A percentile compares a stretch with the other conserved stretches of the same genome.
Conservation (phyloP, 2,113 vertebrate species). For the Microcebus jonahi region DNA sequence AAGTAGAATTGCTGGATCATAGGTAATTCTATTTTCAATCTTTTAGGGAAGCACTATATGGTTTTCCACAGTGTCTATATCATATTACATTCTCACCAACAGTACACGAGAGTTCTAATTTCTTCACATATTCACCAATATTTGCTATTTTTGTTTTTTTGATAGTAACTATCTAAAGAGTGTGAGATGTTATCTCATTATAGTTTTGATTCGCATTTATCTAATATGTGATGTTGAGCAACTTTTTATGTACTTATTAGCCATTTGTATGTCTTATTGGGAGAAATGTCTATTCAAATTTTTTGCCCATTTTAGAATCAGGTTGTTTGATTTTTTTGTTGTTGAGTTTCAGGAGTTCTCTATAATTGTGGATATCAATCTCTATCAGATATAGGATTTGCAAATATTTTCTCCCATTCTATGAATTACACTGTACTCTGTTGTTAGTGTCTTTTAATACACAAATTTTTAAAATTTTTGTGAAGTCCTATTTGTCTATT, state of each 20-base stretch:
- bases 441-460: background rate
- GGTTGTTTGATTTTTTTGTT: background rate
- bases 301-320: background rate
- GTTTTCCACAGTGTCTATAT: background rate
- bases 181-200: background rate
- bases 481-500: background rate
- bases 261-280: background rate
- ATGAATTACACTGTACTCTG: background rate
- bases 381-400: background rate
- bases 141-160: background rate
- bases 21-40: background rate
- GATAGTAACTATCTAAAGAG: background rate
- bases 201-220: background rate
- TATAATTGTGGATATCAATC: background rate
- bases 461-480: background rate
- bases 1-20: background rate
- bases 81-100: background rate
- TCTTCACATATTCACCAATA: background rate
- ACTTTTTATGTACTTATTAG: background rate
- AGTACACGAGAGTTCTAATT: background rate
- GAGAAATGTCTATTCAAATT: background rate
- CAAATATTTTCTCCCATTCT: background rate
- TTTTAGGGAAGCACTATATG: background rate
- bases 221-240: background rate
- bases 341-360: background rate